phyloP scores from a whole-genome alignment of 1,140 invertebrate genomes.

The Pogonognathellus flavescens region DNA sequence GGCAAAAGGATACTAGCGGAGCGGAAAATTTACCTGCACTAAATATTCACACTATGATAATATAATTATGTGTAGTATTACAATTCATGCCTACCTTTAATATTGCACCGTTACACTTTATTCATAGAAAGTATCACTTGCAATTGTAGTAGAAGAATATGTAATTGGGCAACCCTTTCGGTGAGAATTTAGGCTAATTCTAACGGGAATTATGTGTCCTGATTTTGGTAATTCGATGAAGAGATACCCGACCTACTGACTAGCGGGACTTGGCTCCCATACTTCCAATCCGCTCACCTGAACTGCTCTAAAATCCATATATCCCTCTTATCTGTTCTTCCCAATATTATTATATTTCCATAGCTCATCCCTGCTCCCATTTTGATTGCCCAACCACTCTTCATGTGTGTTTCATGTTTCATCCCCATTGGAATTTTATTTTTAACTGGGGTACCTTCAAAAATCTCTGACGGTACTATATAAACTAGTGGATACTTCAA shows the following conservation, averaged over 20 bases:
- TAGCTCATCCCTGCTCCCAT: not conserved
- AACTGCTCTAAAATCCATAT: not conserved
- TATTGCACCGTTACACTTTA: conserved; percentile 25
- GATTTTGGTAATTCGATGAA: conserved; percentile 17
- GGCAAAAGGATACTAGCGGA: not conserved
- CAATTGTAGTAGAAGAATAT: not conserved
- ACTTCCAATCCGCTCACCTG: not conserved
- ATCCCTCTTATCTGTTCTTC: not conserved
- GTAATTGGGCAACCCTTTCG: conserved; percentile 14
- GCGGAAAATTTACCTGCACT: not conserved
- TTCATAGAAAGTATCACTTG: conserved; percentile 4
- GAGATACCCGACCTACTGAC: not conserved
- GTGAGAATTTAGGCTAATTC: conserved; percentile 41
- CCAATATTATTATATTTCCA: not conserved
- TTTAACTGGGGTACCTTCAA: not conserved
- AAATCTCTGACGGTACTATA: conserved; percentile 24
- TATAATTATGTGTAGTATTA: not conserved
- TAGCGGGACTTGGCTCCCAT: conserved; percentile 34
- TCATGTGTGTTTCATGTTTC: not conserved
- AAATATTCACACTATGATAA: not conserved
- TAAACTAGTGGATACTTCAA: conserved; percentile 9
- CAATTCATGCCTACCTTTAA: not conserved
- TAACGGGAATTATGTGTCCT: conserved; percentile 42
- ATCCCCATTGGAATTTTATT: not conserved
- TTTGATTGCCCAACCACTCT: not conserved